Evolutionary conservation across 1,140 invertebrate species (phyloP).

Genomic region (Eueides isabella): DNA sequence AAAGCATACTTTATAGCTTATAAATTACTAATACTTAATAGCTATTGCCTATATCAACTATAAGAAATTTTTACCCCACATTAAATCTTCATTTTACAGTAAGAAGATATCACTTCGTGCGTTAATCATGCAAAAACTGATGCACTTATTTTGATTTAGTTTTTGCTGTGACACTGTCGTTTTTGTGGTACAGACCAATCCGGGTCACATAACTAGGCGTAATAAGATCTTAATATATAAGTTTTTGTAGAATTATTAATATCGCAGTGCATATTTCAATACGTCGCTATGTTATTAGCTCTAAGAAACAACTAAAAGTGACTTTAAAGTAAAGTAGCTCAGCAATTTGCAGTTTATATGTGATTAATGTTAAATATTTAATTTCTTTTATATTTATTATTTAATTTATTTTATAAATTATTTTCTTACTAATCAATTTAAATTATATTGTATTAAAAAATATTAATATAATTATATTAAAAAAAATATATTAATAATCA

Average conservation of each 20-base stretch:
- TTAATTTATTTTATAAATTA: neutral
- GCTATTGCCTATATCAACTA: neutral
- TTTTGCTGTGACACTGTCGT: neutral
- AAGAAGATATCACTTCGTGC: slow-evolving; percentile 16
- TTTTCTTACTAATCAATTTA: too few relatives aligned
- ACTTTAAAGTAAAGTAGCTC: neutral
- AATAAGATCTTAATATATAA: slow-evolving; percentile 5
- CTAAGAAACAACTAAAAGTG: neutral
- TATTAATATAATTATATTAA: too few relatives aligned
- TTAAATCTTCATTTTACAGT: neutral
- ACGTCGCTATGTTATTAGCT: neutral
- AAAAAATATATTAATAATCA: too few relatives aligned
- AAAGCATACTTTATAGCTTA: too few relatives aligned
- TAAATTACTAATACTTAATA: neutral
- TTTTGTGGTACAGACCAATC: neutral
- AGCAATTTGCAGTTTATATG: neutral
- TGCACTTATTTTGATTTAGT: slow-evolving; percentile 11
- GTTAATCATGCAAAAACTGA: slow-evolving; percentile 7
- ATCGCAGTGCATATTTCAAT: neutral
- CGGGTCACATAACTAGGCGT: neutral
- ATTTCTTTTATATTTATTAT: neutral
- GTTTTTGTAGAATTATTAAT: slow-evolving; percentile 1
- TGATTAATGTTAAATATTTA: too few relatives aligned
- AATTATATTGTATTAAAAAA: too few relatives aligned
- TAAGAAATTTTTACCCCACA: neutral